phyloP scores from a whole-genome alignment of 2,113 vertebrate genomes.

The Petaurus breviceps region DNA sequence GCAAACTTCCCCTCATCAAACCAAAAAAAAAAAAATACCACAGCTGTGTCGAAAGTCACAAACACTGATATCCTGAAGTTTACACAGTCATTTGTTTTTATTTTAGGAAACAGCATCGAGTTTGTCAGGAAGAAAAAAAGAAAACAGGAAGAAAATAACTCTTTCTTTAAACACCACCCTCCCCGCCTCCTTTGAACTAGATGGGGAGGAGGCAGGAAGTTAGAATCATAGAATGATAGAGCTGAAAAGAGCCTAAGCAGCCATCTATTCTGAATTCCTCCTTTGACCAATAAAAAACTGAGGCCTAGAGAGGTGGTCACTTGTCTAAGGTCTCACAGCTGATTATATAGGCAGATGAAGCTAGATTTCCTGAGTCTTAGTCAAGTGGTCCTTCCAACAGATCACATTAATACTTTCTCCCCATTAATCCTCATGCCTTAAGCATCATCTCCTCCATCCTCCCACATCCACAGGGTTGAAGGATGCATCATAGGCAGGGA shows the following conservation, averaged over 20 bases:
- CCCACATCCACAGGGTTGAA: constrained; percentile 50
- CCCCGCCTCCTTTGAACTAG: background rate
- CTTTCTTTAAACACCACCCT: background rate
- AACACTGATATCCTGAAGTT: constrained; percentile 30
- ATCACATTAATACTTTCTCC: constrained; percentile 50
- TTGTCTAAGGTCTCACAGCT: background rate
- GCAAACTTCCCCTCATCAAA: background rate
- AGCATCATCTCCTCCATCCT: constrained; percentile 47
- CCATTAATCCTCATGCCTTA: constrained; percentile 71
- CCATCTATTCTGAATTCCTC: background rate
- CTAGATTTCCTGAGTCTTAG: background rate
- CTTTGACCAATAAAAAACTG: background rate
- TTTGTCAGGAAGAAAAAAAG: constrained; percentile 73
- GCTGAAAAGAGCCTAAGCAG: background rate
- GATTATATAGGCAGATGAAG: background rate
- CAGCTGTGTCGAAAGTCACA: background rate
- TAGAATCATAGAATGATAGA: background rate
- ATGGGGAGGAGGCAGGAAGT: background rate
- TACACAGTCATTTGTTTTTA: constrained; percentile 58
- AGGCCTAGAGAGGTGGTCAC: background rate
- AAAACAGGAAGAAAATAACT: constrained; percentile 51
- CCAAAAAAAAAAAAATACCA: constrained; percentile 32
- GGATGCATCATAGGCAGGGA: constrained; percentile 44
- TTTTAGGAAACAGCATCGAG: constrained; percentile 61
- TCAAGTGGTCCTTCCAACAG: background rate